Conservation (phyloP, 2,888 invertebrate species). For the Boloria euphrosyne region DNA sequence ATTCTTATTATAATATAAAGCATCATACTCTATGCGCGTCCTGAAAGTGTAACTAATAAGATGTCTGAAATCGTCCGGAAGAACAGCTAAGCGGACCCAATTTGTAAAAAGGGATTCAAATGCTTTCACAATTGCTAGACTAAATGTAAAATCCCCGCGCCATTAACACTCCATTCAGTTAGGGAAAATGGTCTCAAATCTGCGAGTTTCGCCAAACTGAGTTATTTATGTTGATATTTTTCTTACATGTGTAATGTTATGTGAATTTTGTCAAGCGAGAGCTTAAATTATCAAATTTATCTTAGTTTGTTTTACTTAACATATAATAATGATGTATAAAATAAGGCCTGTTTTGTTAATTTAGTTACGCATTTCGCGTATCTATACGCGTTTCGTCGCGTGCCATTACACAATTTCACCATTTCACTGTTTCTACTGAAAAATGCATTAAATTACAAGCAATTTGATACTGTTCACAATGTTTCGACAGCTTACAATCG, state of each 20-base stretch:
- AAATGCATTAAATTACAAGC: too few relatives aligned
- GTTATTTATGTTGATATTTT: conserved; percentile 28
- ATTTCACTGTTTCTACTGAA: too few relatives aligned
- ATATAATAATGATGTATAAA: too few relatives aligned
- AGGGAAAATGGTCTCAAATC: conserved; percentile 34
- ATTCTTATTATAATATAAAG: too few relatives aligned
- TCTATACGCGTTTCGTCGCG: too few relatives aligned
- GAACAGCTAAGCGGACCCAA: conserved; percentile 31
- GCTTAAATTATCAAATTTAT: background rate
- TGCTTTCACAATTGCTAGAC: conserved; percentile 35
- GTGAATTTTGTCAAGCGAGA: conserved; percentile 17
- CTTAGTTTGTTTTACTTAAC: too few relatives aligned
- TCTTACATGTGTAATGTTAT: conserved; percentile 19
- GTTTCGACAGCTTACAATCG: too few relatives aligned
- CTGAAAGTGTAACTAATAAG: conserved; percentile 25
- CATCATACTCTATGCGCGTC: too few relatives aligned
- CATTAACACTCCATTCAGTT: conserved; percentile 39
- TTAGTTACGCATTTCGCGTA: too few relatives aligned
- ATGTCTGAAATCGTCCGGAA: conserved; percentile 22
- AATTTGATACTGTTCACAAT: too few relatives aligned
- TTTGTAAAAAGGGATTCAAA: conserved; percentile 35
- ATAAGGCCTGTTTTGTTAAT: too few relatives aligned
- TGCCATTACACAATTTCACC: too few relatives aligned
- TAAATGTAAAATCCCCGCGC: conserved; percentile 35
- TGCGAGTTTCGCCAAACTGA: conserved; percentile 31